These are phyloP conservation scores for Ametastegia equiseti DNA, from an alignment of 2,888 invertebrate species.

Conservation along the genomic window DNA sequence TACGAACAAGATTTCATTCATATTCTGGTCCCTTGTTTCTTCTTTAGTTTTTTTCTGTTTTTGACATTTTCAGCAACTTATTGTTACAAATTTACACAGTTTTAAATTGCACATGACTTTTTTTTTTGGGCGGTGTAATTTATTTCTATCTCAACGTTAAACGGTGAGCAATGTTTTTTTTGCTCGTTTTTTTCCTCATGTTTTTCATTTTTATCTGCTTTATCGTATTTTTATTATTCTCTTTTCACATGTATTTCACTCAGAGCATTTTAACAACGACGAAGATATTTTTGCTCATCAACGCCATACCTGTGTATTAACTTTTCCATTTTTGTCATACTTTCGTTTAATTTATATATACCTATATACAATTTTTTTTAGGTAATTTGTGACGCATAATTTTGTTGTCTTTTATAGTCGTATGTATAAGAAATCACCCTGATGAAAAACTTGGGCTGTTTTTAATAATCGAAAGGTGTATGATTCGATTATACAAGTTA, in stretches of 20 bases:
- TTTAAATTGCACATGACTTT: background rate
- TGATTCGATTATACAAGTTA: background rate
- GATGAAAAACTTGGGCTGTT: background rate
- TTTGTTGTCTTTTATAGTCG: constrained; percentile 72
- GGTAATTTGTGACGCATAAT: constrained; percentile 59
- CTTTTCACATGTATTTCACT: too few relatives aligned
- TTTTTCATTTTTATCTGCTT: background rate
- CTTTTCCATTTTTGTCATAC: background rate
- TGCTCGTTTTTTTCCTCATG: background rate
- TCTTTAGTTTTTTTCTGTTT: background rate
- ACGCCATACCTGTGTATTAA: background rate
- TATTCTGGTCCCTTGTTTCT: too few relatives aligned
- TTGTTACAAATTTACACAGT: background rate
- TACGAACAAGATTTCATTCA: constrained; percentile 30
- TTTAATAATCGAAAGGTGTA: background rate
- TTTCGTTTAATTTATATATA: background rate
- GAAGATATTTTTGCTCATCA: background rate
- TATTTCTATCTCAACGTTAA: background rate
- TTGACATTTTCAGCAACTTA: background rate
- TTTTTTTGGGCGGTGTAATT: background rate
- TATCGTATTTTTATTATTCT: background rate
- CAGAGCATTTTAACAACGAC: background rate
- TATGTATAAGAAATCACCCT: constrained; percentile 14
- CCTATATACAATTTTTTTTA: constrained; percentile 29
- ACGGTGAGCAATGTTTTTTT: background rate